These are phyloP conservation scores for Pachypanchax playfairii DNA, from an alignment of 2,113 vertebrate species.

Conservation along the genomic window DNA sequence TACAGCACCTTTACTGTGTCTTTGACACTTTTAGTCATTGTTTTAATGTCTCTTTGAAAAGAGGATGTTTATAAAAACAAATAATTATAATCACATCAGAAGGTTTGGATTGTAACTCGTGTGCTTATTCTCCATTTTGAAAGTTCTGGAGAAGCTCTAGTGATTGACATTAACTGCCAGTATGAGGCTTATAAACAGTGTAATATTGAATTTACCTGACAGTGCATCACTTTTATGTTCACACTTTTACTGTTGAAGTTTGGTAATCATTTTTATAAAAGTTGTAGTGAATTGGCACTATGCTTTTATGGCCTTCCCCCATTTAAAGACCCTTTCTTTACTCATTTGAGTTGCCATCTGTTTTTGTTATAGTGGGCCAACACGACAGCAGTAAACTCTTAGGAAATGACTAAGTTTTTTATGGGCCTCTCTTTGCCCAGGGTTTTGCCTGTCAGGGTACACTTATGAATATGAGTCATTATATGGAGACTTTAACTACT, in stretches of 20 bases:
- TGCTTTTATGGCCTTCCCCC: not conserved
- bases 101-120: not conserved
- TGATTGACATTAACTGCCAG: not conserved
- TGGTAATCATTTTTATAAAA: not conserved
- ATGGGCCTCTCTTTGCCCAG: not conserved
- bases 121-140: not conserved
- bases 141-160: too few species aligned
- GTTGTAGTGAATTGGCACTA: not conserved
- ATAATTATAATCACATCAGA: too few species aligned
- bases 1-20: slow-evolving; percentile 14
- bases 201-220: not conserved
- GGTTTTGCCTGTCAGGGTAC: slow-evolving; percentile 9
- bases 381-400: not conserved
- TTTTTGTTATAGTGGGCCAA: not conserved
- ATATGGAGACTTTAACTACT: not conserved
- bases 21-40: too few species aligned
- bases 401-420: not conserved
- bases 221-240: not conserved
- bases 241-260: not conserved
- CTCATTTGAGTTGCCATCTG: not conserved
- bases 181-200: not conserved
- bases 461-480: not conserved
- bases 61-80: too few species aligned
- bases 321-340: not conserved
- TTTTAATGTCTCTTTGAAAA: too few species aligned